Evolutionary conservation across 2,113 vertebrate genomes (phyloP).

Genomic region (Malurus elegans): DNA sequence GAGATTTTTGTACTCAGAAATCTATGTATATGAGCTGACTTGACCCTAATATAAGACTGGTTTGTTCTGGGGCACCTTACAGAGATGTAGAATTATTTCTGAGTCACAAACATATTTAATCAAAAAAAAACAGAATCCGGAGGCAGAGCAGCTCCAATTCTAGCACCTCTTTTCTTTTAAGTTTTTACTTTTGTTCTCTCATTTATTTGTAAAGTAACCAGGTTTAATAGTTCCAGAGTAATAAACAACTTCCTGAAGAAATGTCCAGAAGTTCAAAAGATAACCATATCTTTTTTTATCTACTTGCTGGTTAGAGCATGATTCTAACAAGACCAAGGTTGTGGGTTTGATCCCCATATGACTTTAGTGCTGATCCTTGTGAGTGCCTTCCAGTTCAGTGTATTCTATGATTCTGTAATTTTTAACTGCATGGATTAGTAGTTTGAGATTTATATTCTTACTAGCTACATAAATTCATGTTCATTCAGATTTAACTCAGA

Average conservation of each 20-base stretch:
- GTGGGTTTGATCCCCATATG: rapidly evolving
- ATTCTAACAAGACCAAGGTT: neutral
- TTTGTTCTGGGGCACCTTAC: neutral
- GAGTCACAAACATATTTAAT: neutral
- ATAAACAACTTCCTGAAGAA: neutral
- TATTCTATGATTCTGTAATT: neutral
- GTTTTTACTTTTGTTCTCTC: neutral
- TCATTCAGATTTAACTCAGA: constrained; percentile 5
- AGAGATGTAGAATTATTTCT: neutral
- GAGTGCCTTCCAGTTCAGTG: neutral
- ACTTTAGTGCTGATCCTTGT: neutral
- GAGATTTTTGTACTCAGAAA: neutral
- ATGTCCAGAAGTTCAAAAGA: neutral
- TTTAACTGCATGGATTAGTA: neutral
- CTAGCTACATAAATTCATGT: neutral
- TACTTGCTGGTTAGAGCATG: neutral
- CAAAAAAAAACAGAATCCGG: neutral
- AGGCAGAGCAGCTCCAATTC: neutral
- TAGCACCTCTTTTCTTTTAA: rapidly evolving
- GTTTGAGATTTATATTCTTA: neutral
- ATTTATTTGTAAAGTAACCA: neutral
- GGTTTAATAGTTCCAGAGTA: neutral
- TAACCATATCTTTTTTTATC: neutral
- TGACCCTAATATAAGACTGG: neutral
- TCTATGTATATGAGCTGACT: rapidly evolving